phyloP scores from a whole-genome alignment of 1,140 invertebrate genomes.

The Parapsyche elsis region DNA sequence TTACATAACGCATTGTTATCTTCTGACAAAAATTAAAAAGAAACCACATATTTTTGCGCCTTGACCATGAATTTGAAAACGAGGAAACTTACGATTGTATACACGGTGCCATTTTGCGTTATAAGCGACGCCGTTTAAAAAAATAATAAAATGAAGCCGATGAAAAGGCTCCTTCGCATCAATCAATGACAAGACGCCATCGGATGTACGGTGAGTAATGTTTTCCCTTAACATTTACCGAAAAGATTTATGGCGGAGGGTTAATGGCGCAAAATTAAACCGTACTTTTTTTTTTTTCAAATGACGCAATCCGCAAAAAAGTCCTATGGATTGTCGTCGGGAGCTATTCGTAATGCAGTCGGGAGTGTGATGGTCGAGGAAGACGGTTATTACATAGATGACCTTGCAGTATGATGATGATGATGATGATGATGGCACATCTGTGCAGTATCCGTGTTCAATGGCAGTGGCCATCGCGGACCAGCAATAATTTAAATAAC shows the following conservation, averaged over 20 bases:
- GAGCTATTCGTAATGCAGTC: background rate
- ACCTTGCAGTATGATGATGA: background rate
- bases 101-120: background rate
- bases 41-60: background rate
- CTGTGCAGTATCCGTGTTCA: background rate
- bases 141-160: background rate
- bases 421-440: background rate
- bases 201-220: slow-evolving; percentile 3
- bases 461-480: background rate
- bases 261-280: background rate
- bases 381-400: slow-evolving; percentile 20
- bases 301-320: background rate
- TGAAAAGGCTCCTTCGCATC: background rate
- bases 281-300: background rate
- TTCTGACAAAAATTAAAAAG: background rate
- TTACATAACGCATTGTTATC: background rate
- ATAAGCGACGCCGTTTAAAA: background rate
- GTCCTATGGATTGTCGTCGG: background rate
- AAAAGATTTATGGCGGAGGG: background rate
- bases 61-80: slow-evolving; percentile 19
- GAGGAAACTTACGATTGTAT: background rate
- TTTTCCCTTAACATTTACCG: background rate
- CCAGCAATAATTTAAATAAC: background rate
- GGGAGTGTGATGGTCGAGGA: background rate
- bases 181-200: slow-evolving; percentile 14